Conservation (phyloP, 1,140 invertebrate species). For the Leptonema lineaticorne region DNA sequence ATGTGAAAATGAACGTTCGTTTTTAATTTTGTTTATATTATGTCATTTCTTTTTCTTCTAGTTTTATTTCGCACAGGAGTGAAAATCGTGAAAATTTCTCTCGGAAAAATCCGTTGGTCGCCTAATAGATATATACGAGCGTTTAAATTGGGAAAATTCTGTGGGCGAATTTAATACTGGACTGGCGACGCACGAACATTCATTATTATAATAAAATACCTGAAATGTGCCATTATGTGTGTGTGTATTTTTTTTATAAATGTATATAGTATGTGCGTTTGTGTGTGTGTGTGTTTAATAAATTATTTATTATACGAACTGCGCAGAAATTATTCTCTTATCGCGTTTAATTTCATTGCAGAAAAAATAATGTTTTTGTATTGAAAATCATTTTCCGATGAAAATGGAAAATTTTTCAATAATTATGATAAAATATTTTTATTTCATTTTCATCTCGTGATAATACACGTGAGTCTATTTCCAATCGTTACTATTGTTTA, state of each 20-base stretch:
- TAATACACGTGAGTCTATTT: too few relatives aligned
- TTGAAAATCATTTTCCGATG: too few relatives aligned
- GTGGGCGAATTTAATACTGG: constrained; percentile 12
- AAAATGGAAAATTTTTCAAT: too few relatives aligned
- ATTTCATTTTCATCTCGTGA: too few relatives aligned
- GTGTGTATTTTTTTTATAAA: background rate
- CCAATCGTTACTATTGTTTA: too few relatives aligned
- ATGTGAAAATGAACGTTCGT: too few relatives aligned
- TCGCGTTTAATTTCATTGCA: too few relatives aligned
- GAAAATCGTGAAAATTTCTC: too few relatives aligned
- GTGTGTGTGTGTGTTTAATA: background rate
- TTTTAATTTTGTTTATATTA: too few relatives aligned
- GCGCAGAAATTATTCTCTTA: background rate
- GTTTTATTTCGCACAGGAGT: background rate
- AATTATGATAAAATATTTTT: too few relatives aligned
- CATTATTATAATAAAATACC: constrained; percentile 4
- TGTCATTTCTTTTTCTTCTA: background rate
- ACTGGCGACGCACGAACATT: background rate
- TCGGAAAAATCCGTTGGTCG: too few relatives aligned
- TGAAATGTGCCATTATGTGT: background rate
- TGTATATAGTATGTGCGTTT: background rate
- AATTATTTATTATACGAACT: background rate
- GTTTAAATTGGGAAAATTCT: background rate
- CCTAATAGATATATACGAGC: constrained; percentile 14
- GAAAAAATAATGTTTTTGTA: too few relatives aligned